Evolutionary conservation across 30 jellyfish, hydroid and myxozoan genomes (phyloP).

Genomic region (Aurelia coerulea): DNA sequence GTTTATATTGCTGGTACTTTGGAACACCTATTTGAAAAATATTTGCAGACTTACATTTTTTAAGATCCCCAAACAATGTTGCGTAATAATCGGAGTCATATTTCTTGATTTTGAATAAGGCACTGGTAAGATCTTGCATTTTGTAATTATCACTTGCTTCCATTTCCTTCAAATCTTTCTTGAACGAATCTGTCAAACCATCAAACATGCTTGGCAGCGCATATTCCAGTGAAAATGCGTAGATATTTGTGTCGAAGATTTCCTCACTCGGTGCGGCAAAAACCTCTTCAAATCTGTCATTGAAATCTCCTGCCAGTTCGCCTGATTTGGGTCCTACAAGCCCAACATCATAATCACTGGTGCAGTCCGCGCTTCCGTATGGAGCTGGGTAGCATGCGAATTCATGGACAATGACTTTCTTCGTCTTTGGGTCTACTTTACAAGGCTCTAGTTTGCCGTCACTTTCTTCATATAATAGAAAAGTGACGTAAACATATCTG

Average conservation of each 20-base stretch:
- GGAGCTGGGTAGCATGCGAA: conserved; percentile 32
- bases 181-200: neutral
- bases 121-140: neutral
- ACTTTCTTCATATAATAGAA: neutral
- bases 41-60: too few species aligned
- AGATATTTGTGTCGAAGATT: conserved; percentile 41
- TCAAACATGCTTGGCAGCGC: conserved; percentile 38
- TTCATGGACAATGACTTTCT: neutral
- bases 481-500: conserved; percentile 10
- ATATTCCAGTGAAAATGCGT: conserved; percentile 37
- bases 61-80: too few species aligned
- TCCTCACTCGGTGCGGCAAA: conserved; percentile 32
- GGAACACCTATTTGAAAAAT: too few species aligned
- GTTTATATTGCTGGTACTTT: too few species aligned
- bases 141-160: neutral
- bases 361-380: conserved; percentile 53
- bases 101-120: conserved; percentile 1
- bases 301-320: neutral
- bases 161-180: neutral
- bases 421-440: neutral
- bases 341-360: conserved; percentile 55
- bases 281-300: neutral
- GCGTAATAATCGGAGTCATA: too few species aligned
- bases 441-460: neutral
- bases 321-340: conserved; percentile 59